phyloP scores from a whole-genome alignment of 1,140 invertebrate species.

The Neomicropteryx cornuta region DNA sequence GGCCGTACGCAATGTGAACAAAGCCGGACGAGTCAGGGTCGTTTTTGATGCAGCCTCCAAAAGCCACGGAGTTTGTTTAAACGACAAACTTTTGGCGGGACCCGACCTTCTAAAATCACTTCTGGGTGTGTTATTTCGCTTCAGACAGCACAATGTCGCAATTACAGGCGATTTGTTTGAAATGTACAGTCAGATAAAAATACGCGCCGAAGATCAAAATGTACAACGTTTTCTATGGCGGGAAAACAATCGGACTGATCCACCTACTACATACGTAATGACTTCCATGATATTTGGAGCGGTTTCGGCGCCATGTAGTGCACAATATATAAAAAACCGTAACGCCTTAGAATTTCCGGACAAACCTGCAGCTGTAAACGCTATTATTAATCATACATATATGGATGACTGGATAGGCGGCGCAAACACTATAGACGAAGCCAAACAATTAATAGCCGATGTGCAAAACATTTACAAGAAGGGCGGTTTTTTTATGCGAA shows the following conservation, averaged over 20 bases:
- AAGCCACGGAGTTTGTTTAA: conserved; percentile 12
- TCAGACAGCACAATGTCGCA: conserved; percentile 15
- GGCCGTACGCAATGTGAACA: conserved; percentile 16
- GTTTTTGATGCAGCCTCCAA: conserved; percentile 20
- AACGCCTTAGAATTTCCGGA: conserved; percentile 13
- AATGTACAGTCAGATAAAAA: conserved; percentile 20
- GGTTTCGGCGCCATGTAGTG: conserved; percentile 13
- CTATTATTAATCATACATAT: conserved; percentile 17
- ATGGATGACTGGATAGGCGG: conserved; percentile 21
- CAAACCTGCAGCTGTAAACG: conserved; percentile 10
- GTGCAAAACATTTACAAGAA: conserved; percentile 12
- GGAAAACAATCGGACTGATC: not conserved
- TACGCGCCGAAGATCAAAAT: conserved; percentile 15
- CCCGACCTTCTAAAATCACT: conserved; percentile 17
- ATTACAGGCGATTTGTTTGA: conserved; percentile 16
- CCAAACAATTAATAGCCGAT: conserved; percentile 10
- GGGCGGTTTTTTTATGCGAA: conserved; percentile 10
- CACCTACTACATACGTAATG: conserved; percentile 12
- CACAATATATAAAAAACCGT: conserved; percentile 13
- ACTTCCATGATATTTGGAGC: conserved; percentile 15
- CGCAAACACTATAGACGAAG: conserved; percentile 10
- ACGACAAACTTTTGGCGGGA: conserved; percentile 14
- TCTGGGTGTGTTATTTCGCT: conserved; percentile 14
- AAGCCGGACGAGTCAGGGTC: conserved; percentile 15
- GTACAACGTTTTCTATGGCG: conserved; percentile 18